Percentiles rank a stretch among this genome's conserved stretches.
These are phyloP conservation scores for Plestiodon gilberti DNA, from an alignment of 2,113 vertebrate genomes.

Conservation along the genomic window DNA sequence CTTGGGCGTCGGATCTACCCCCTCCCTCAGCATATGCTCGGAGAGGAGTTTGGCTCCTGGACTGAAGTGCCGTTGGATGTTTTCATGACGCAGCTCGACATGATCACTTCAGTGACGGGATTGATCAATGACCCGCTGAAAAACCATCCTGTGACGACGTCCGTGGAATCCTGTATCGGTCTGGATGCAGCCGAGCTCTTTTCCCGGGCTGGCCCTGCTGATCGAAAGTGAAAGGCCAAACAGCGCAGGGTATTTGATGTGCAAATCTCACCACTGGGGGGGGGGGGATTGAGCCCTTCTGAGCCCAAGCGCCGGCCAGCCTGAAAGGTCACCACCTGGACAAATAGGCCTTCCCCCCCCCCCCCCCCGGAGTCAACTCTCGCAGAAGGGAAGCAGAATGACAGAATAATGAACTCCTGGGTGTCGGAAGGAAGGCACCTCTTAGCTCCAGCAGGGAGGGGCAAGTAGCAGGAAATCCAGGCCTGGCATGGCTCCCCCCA, in stretches of 20 bases:
- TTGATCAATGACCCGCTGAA: neutral
- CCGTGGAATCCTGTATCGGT: too few relatives aligned
- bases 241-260: neutral
- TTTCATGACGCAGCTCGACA: neutral
- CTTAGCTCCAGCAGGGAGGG: neutral
- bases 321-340: conserved; percentile 21
- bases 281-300: neutral
- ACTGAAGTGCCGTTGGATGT: neutral
- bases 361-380: neutral
- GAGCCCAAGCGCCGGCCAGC: neutral
- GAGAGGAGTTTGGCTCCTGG: neutral
- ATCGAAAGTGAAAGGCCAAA: neutral
- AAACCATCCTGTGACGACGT: too few relatives aligned
- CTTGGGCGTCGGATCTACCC: too few relatives aligned
- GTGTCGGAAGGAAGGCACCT: neutral
- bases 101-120: neutral
- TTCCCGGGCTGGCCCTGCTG: neutral
- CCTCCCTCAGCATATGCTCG: too few relatives aligned
- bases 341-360: neutral
- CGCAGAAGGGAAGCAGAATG: conserved; percentile 28
- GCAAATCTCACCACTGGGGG: neutral
- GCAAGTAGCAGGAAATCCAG: too few relatives aligned
- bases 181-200: neutral
- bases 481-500: neutral
- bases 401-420: neutral